Evolutionary conservation across 2,797 vertebrate genomes (phyloP), one percentile per base, ranked within the genome.

Genomic region (Enteromius fasciolatus): DNA sequence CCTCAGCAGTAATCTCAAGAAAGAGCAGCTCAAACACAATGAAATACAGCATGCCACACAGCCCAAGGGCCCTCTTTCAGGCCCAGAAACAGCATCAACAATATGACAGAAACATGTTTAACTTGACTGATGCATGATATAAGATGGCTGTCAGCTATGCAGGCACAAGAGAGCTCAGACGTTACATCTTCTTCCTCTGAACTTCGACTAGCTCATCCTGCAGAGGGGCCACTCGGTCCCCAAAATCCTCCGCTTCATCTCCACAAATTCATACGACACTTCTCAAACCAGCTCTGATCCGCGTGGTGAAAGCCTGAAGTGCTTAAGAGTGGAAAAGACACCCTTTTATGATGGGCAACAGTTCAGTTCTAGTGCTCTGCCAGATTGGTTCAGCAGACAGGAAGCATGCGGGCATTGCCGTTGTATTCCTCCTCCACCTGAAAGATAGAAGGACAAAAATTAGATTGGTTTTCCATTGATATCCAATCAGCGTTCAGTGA

Each of bases 401-500:
- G 93, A 80, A 95, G 88, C 93, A 95, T 93, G 80, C 85, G 90
- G 0, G 88, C 41, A 3, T 90, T 92, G 4, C 91, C 89, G 3
- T 90, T 92, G 78, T 57, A 92, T 76, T 94, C 93, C 79, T 94
- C 94, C 31, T 98, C 97, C 57, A 96, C 93, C 97, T 98, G 90
- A 0, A 41, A 0, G 2, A 75, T 15, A 61, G 1, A 25, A 44
- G 0, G 69, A 39, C 0, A 20, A 14, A 57, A 18, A 36, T 78
- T 46, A 66, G 20, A 50, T 48, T 15, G 1, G 4, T 6, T 8
- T 6, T 3, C 5, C 11, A 17, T 5, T 57, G 20, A 15, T 25
- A 44, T 41, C 5, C 8, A 76, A 25, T 23, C 15, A n/a, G 17
- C 10, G 1, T 12, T 50, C 5, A 57, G n/a, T 23, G 3, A 5